These are phyloP conservation scores for Siphlonurus alternatus DNA, from an alignment of 2,888 invertebrate genomes.

Conservation along the genomic window DNA sequence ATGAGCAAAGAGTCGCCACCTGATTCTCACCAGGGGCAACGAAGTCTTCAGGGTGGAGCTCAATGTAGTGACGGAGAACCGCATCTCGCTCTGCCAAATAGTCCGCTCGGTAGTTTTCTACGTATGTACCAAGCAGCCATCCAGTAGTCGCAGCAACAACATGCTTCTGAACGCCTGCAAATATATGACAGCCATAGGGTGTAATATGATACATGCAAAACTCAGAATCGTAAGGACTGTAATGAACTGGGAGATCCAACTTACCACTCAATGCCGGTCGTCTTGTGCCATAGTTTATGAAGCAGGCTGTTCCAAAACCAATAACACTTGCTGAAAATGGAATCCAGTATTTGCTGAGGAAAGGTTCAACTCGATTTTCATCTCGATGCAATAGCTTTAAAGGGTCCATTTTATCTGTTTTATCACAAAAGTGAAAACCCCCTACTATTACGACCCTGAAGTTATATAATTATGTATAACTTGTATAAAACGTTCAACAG, in stretches of 20 bases:
- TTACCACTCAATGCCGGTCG: background rate
- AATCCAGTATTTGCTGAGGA: background rate
- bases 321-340: background rate
- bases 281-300: background rate
- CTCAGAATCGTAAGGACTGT: background rate
- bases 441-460: too few relatives aligned
- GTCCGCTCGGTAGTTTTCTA: conserved; percentile 33
- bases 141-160: conserved; percentile 22
- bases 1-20: too few relatives aligned
- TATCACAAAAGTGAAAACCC: too few relatives aligned
- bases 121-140: conserved; percentile 24
- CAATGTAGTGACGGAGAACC: conserved; percentile 48
- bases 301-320: background rate
- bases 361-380: background rate
- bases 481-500: too few relatives aligned
- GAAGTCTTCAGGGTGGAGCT: conserved; percentile 62
- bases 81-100: conserved; percentile 56
- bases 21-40: conserved; percentile 35
- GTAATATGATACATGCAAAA: too few relatives aligned
- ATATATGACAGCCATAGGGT: too few relatives aligned
- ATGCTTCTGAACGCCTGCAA: conserved; percentile 36
- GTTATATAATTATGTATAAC: too few relatives aligned
- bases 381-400: background rate
- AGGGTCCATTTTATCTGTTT: background rate
- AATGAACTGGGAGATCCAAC: background rate